Base-by-base conservation (phyloP, 2,113 vertebrate genomes). In the Marmota monax region DNA sequence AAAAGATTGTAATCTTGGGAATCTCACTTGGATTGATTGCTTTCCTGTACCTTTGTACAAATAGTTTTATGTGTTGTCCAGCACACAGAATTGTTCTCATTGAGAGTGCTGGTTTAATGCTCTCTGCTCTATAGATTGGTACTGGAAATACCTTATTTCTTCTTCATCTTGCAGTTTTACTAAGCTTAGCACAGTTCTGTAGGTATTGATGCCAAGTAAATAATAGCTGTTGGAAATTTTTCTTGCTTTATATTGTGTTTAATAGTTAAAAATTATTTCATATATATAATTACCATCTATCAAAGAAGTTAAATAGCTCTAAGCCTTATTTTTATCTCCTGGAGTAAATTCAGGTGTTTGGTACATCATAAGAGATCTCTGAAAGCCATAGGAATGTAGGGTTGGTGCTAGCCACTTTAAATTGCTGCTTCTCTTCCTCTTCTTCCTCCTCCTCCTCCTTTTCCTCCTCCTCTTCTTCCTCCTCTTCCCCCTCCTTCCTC, bases 311-410 rank as follows among this genome's bases (percentile, higher is more conserved):
- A 90, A 37, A 25, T 58, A 89, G 42, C 77, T 82, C 23, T 63
- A 93, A 84, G 70, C 37, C n/a, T 95, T 53, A 69, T 42, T 88
- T 84, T 70, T 67, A 56, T 85, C 25, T 86, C 32, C 23, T 76
- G 39, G 13, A 93, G 39, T 86, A 85, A 79, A 91, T 86, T 32
- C 14, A 83, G 73, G n/a, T 94, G 1, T 87, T 92, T 73, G 22
- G 7, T 78, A 4, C 4, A 51, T 89, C 34, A 83, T 37, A 17
- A 74, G 80, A 73, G 39, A 34, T 78, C 63, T 77, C 79, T 76
- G 65, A 96, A 96, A 95, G 23, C 45, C 7, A 25, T 48, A 56
- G 72, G 97, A 95, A 69, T 88, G 56, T 48, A 72, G 82, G 32
- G 70, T 67, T 39, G 69, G 2, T 77, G 48, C 16, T 76, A 37